These are phyloP conservation scores for Apodemia mormo DNA, from an alignment of 2,888 invertebrate species.

Conservation along the genomic window DNA sequence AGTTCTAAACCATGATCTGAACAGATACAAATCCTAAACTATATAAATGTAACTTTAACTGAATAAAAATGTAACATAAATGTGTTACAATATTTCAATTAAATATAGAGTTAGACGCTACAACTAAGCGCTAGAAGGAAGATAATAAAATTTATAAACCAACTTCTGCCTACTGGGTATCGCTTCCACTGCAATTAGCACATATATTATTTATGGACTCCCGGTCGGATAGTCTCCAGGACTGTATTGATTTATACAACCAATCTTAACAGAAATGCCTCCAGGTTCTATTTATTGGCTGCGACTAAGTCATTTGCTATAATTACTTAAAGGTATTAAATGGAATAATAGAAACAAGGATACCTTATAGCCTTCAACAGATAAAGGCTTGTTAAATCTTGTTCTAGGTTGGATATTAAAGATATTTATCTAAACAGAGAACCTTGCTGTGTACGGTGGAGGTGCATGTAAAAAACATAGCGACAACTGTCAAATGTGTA, in stretches of 20 bases:
- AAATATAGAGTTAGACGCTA: constrained; percentile 5
- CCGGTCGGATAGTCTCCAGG: constrained; percentile 46
- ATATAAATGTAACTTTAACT: too few species aligned
- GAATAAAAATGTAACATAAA: too few species aligned
- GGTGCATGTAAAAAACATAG: too few species aligned
- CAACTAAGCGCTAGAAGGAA: constrained; percentile 36
- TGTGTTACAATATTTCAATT: background rate
- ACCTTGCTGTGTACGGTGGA: too few species aligned
- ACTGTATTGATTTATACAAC: constrained; percentile 65
- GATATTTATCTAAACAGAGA: too few species aligned
- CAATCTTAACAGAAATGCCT: constrained; percentile 47
- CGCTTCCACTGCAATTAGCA: constrained; percentile 58
- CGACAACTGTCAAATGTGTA: too few species aligned
- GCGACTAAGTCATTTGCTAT: constrained; percentile 48
- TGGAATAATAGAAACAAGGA: background rate
- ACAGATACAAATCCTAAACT: too few species aligned
- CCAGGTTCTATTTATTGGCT: constrained; percentile 45
- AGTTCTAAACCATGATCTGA: too few species aligned
- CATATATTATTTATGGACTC: constrained; percentile 56
- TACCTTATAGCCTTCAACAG: too few species aligned
- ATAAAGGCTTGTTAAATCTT: too few species aligned
- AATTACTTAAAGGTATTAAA: background rate
- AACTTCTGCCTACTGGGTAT: constrained; percentile 56
- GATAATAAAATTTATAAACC: constrained; percentile 42
- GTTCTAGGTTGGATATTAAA: too few species aligned